Conservation (phyloP, 2,113 vertebrate genomes). For the Tautogolabrus adspersus region DNA sequence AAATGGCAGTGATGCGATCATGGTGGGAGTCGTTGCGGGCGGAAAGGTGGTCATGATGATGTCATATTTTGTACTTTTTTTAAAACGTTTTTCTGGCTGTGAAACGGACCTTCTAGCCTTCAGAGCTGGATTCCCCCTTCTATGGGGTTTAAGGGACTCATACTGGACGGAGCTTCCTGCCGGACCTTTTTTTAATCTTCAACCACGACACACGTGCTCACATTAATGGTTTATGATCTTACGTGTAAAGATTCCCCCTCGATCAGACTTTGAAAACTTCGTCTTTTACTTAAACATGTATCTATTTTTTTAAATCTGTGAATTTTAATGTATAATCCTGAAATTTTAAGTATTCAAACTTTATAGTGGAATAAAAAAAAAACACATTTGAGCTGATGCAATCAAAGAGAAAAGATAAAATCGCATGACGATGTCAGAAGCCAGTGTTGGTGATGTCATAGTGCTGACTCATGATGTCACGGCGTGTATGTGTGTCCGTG, state of each 20-base stretch:
- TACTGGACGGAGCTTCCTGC: slow-evolving; percentile 41
- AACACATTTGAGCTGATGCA: slow-evolving; percentile 71
- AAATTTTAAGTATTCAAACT: slow-evolving; percentile 70
- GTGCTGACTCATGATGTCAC: slow-evolving; percentile 79
- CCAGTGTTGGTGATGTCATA: slow-evolving; percentile 79
- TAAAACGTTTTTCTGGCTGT: slow-evolving; percentile 42
- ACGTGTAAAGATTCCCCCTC: slow-evolving; percentile 38
- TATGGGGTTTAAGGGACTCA: slow-evolving; percentile 15
- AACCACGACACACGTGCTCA: slow-evolving; percentile 45
- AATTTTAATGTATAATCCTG: slow-evolving; percentile 69
- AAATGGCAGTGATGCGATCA: not conserved
- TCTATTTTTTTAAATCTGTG: slow-evolving; percentile 70
- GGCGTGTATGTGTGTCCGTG: slow-evolving; percentile 72
- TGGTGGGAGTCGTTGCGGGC: not conserved
- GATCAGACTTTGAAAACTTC: slow-evolving; percentile 42
- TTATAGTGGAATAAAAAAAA: slow-evolving; percentile 73
- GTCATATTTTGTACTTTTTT: slow-evolving; percentile 61
- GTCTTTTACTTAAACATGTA: slow-evolving; percentile 50
- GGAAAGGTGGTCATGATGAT: slow-evolving; percentile 42
- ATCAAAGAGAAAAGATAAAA: slow-evolving; percentile 77
- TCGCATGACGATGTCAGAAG: slow-evolving; percentile 79
- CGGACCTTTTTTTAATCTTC: slow-evolving; percentile 50
- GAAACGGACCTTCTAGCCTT: slow-evolving; percentile 49
- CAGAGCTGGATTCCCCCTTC: slow-evolving; percentile 19
- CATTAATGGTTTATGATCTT: slow-evolving; percentile 47